phyloP scores from a whole-genome alignment of 2,888 invertebrate species.

The Drosophila mercatorum region DNA sequence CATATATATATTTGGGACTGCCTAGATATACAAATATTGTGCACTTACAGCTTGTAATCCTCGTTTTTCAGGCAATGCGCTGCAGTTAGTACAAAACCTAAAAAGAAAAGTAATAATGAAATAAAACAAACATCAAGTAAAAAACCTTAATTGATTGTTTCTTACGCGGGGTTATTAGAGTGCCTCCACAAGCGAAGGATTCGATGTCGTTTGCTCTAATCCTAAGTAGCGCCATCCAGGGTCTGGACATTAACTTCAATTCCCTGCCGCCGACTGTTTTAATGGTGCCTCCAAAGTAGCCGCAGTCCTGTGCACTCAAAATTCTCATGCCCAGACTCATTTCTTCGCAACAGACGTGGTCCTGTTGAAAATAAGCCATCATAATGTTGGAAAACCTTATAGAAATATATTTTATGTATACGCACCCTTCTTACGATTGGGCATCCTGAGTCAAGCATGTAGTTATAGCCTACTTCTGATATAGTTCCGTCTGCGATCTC shows the following conservation, averaged over 20 bases:
- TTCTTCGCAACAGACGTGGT: conserved; percentile 17
- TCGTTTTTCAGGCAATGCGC: conserved; percentile 34
- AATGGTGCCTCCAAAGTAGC: not conserved
- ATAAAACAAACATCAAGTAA: too few species aligned
- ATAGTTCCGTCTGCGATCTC: too few species aligned
- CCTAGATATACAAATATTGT: not conserved
- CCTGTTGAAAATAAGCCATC: too few species aligned
- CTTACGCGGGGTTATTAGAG: conserved; percentile 37
- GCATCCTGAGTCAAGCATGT: too few species aligned
- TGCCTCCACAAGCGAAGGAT: conserved; percentile 21
- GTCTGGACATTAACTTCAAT: conserved; percentile 32
- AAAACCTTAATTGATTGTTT: not conserved
- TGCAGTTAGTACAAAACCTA: conserved; percentile 43
- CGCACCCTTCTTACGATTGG: too few species aligned
- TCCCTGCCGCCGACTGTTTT: not conserved
- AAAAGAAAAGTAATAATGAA: too few species aligned
- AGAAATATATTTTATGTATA: too few species aligned
- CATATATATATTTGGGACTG: too few species aligned
- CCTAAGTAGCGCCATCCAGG: conserved; percentile 40
- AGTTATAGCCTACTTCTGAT: too few species aligned
- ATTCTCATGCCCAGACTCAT: conserved; percentile 2
- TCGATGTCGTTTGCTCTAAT: not conserved
- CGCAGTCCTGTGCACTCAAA: conserved; percentile 21
- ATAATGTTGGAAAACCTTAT: too few species aligned
- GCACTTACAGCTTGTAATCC: conserved; percentile 12